Evolutionary conservation across 2,113 vertebrate genomes (phyloP), one percentile per base, ranked within the genome.

Genomic region (Pontoporia blainvillei): DNA sequence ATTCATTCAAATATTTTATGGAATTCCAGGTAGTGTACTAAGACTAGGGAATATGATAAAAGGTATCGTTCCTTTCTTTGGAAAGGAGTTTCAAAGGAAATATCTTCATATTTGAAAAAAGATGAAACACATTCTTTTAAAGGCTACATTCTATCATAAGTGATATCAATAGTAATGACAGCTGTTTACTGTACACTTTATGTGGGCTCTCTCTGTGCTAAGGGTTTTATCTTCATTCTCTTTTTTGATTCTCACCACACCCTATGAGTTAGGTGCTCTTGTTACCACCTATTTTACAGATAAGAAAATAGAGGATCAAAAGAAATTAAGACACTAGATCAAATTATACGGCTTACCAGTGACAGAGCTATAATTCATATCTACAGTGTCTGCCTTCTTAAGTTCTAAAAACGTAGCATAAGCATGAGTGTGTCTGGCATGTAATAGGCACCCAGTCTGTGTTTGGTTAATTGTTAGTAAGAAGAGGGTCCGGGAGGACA

Each of bases 1-100:
- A 86, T 86, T 78, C 64, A 92, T 89, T 89, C 83, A 79, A 86
- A 86, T 91, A 49, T 61, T 82, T 93, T 83, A 69, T 66, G 73
- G 92, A 91, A 79, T 54, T n/a, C 52, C 79, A 94, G 57, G 79
- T 18, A 86, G 44, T 67, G 0, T 64, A 46, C 57, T 39, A 57
- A 87, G 52, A 94, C 57, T 29, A 34, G 46, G 5, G 39, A 87
- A 36, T 18, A 46, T 17, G 9, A 86, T 61, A 4, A 86, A 91
- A 93, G 72, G 21, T 52, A 82, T 1, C 20, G 52, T 10, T 76
- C 10, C 17, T 93, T 29, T 7, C 14, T n/a, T 57, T 62, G 4
- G 3, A 18, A 76, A 84, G 15, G 4, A 8, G 25, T 72, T 95
- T 92, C 39, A 82, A 82, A 86, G 69, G 44, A 91, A 71, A 21